These are phyloP conservation scores for Eilema sororculum DNA, from an alignment of 2,888 invertebrate genomes.

Conservation along the genomic window DNA sequence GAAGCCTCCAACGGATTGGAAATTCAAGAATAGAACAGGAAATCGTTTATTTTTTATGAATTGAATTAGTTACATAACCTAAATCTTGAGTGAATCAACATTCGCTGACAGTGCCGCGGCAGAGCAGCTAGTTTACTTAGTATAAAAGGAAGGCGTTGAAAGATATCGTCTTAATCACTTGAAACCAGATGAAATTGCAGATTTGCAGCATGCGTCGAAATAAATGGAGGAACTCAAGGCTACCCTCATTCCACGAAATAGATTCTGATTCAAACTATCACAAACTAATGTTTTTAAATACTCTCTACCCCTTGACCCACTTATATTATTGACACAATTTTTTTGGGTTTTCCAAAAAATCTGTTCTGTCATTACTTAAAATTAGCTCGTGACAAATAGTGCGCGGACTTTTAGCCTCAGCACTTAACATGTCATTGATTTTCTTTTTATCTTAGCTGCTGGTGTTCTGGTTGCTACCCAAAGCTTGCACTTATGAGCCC, in stretches of 20 bases:
- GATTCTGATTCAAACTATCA: slow-evolving; percentile 4
- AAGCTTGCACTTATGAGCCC: neutral
- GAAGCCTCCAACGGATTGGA: neutral
- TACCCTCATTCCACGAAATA: neutral
- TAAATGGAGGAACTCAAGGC: neutral
- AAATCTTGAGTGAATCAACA: neutral
- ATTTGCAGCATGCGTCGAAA: neutral
- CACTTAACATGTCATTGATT: no score
- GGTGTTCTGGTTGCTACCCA: neutral
- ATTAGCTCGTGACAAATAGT: neutral
- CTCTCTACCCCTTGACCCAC: neutral
- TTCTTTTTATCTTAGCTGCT: no score
- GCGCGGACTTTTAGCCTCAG: neutral
- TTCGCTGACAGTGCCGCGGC: neutral
- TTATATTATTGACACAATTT: slow-evolving; percentile 1
- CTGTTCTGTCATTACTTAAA: neutral
- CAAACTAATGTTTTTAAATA: neutral
- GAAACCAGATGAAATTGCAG: neutral
- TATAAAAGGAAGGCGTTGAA: neutral
- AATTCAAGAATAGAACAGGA: neutral
- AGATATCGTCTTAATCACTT: neutral
- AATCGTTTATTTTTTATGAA: neutral
- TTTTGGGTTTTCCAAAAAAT: neutral
- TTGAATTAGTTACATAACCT: no score
- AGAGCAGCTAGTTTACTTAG: neutral